phyloP scores from a whole-genome alignment of 2,888 invertebrate genomes.

The Tipula vernalis region DNA sequence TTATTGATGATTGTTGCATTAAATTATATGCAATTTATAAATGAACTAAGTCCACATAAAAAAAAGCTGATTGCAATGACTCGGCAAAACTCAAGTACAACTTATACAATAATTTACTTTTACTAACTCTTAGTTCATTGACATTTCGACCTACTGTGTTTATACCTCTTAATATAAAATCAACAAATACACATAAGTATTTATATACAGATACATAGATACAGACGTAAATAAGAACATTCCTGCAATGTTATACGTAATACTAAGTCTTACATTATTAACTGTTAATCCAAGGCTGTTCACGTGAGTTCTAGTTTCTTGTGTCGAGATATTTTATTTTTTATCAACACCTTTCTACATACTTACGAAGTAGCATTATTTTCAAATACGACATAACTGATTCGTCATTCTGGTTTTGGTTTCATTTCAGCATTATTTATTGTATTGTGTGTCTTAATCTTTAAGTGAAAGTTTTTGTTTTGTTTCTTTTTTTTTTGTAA shows the following conservation, averaged over 20 bases:
- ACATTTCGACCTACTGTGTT: background rate
- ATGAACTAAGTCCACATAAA: too few relatives aligned
- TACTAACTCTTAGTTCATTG: background rate
- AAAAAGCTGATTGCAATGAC: background rate
- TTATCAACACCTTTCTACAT: background rate
- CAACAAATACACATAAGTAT: background rate
- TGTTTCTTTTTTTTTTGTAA: background rate
- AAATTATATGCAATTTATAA: too few relatives aligned
- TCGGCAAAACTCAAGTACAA: background rate
- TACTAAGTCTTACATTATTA: too few relatives aligned
- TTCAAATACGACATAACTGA: background rate
- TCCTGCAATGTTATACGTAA: background rate
- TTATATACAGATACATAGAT: too few relatives aligned
- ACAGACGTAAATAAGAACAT: background rate
- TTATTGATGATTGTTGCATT: too few relatives aligned
- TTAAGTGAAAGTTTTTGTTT: background rate
- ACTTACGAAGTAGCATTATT: background rate
- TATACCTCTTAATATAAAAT: background rate
- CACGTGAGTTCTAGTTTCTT: background rate
- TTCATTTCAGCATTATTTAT: background rate
- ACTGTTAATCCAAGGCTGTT: background rate
- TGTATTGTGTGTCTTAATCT: background rate
- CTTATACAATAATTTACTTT: background rate
- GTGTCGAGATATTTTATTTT: background rate
- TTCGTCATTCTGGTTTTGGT: background rate